Evolutionary conservation across 2,797 vertebrate genomes (phyloP).

Genomic region (Enoplosus armatus): DNA sequence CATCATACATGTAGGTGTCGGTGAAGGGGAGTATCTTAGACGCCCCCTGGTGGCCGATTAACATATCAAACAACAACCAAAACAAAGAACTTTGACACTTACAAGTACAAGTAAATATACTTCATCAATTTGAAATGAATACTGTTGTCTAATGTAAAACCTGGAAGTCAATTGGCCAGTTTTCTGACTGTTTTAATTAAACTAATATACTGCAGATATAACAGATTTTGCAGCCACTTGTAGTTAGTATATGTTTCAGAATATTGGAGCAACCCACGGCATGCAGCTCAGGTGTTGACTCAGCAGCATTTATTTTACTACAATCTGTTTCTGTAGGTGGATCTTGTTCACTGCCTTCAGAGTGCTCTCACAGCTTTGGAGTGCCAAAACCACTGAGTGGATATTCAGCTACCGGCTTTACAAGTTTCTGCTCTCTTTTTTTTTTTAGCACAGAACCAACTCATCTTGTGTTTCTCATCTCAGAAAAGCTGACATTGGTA

Average conservation of each 20-base stretch:
- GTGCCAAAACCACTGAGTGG: conserved; percentile 45
- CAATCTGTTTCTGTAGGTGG: conserved; percentile 35
- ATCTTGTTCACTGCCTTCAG: conserved; percentile 6
- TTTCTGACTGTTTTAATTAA: conserved; percentile 18
- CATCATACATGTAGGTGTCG: not conserved
- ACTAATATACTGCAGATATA: conserved; percentile 11
- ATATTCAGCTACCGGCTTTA: conserved; percentile 45
- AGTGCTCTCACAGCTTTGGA: conserved; percentile 20
- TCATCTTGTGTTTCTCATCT: conserved; percentile 12
- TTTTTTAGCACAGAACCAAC: conserved; percentile 7
- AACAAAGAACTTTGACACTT: not conserved
- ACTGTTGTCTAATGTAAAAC: not conserved
- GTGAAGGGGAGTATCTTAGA: conserved; percentile 24
- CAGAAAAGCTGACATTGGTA: conserved; percentile 3
- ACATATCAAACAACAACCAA: not conserved
- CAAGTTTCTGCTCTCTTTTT: conserved; percentile 3
- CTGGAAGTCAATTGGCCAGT: not conserved
- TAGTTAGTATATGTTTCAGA: not conserved
- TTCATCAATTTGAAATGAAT: not conserved
- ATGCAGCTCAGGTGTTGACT: conserved; percentile 29
- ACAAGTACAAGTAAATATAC: not conserved
- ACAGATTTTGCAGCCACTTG: conserved; percentile 10
- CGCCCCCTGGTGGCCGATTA: conserved; percentile 70
- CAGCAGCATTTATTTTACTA: conserved; percentile 33
- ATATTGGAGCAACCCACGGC: conserved; percentile 7